Evolutionary conservation across 2,888 invertebrate genomes (phyloP), one percentile per base, ranked within the genome.

Genomic region (Tetragnatha montana): DNA sequence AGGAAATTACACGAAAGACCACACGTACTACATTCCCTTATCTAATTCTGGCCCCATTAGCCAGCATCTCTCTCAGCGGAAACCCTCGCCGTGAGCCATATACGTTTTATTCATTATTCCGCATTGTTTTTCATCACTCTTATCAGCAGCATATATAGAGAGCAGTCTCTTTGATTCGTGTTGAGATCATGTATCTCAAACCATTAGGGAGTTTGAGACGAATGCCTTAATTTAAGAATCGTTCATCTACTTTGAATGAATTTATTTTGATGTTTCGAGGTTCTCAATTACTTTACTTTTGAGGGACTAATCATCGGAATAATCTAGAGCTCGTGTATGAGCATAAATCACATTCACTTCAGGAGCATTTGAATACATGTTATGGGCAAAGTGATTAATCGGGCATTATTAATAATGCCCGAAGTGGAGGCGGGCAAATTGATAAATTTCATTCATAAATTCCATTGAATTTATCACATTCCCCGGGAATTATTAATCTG

Each of bases 1-100:
- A 8, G 68, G 69, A 88, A 79, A 83, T 84, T 78, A 69, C 70
- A 35, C 21, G 19, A 51, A 6, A 81, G 88, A 88, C 88, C 88
- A 88, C 88, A 88, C 88, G 79, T 60, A 79, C 22, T 79, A 22
- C 22, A 51, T 68, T 22, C 47, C 35, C 47, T 81, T 81, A 81
- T 81, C 80, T 81, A 81, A 81, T 81, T 81, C 80, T 50, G 14
- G 17, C 8, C 60, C 60, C 60, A 60, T 60, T 60, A 60, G 60
- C 17, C 4, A n/a, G n/a, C 35, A 2, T 35, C 35, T 4, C 4
- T 2, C 35, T 35, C 35, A 35, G 35, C 2, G 35, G 35, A 35
- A 17, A 60, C 60, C 10, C 60, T 10, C 10, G 60, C 60, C 60
- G 17, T 60, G 60, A 60, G 60, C 60, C 17, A 35, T 35, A 60